These are phyloP conservation scores for Mellilla xanthometata DNA, from an alignment of 2,888 invertebrate genomes.

Conservation along the genomic window DNA sequence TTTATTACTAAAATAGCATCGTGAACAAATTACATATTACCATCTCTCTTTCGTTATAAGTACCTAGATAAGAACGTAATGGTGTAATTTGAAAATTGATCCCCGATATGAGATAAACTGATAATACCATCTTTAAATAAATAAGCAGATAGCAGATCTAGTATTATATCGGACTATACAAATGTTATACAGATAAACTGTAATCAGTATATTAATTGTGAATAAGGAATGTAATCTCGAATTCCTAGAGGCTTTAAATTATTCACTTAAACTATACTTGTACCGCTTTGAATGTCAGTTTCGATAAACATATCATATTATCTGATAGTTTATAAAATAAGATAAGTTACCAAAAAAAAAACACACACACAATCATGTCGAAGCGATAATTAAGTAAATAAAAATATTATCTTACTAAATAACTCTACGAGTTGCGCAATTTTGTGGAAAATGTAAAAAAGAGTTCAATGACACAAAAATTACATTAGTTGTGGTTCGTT, in stretches of 20 bases:
- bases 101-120: slow-evolving; percentile 10
- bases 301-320: no score
- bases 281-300: no score
- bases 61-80: background rate
- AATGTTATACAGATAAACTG: slow-evolving; percentile 35
- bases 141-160: slow-evolving; percentile 26
- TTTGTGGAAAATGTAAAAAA: slow-evolving; percentile 9
- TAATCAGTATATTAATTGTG: slow-evolving; percentile 29
- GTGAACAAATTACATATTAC: no score
- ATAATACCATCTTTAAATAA: slow-evolving; percentile 22
- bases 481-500: slow-evolving; percentile 16
- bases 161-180: slow-evolving; percentile 26
- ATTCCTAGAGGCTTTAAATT: slow-evolving; percentile 2
- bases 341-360: no score
- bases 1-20: no score
- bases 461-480: slow-evolving; percentile 18
- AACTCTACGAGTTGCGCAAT: slow-evolving; percentile 7
- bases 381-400: background rate
- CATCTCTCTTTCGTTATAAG: background rate
- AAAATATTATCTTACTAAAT: background rate
- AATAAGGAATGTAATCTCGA: slow-evolving; percentile 8
- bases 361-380: no score
- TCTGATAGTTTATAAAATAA: no score
- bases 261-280: no score
- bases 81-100: slow-evolving; percentile 1